Evolutionary conservation across 1,140 invertebrate genomes (phyloP), one percentile per base, ranked within the genome.

Genomic region (Babylonia areolata): DNA sequence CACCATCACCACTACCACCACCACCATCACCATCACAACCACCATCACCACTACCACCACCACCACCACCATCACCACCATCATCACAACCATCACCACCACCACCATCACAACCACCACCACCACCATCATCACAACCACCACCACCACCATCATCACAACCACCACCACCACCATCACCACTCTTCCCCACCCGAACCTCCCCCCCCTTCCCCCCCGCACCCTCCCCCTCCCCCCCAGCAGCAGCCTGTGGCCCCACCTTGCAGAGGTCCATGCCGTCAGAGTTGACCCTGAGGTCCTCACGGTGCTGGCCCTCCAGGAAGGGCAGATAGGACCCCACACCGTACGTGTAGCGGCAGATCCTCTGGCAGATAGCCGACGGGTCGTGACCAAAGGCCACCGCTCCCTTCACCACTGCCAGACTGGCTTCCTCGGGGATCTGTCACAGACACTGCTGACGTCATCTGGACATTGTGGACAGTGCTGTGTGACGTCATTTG

Each of bases 321-420:
- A 88, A 88, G 17, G 87, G 87, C 83, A 96, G 95, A 23, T 96
- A 94, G 12, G 96, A 95, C 5, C 95, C 96, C 5, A 96, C 95
- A 6, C 96, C 96, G 88, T 96, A 96, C 2, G 96, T 96, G 87
- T 95, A 94, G 35, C 95, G 93, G 51, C 95, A 95, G 84, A 95
- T 93, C 81, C 95, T 90, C 40, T 95, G 94, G 33, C 94, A 95
- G 46, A 96, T 95, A 0, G 95, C 93, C 73, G 94, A 94, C 20
- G 96, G 95, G 89, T 96, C 95, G 40, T 96, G 92, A 3, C 96
- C 96, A 90, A 95, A 96, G 37, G 95, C 93, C 54, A 96, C 95
- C 11, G 95, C 96, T 6, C 96, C 95, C 94, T 92, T 86, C 81
- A 93, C 92, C 64, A 93, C 92, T 17, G 90, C 88, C 79, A 94